Conservation (phyloP, 2,888 invertebrate species). For the Seira sanloemensis region DNA sequence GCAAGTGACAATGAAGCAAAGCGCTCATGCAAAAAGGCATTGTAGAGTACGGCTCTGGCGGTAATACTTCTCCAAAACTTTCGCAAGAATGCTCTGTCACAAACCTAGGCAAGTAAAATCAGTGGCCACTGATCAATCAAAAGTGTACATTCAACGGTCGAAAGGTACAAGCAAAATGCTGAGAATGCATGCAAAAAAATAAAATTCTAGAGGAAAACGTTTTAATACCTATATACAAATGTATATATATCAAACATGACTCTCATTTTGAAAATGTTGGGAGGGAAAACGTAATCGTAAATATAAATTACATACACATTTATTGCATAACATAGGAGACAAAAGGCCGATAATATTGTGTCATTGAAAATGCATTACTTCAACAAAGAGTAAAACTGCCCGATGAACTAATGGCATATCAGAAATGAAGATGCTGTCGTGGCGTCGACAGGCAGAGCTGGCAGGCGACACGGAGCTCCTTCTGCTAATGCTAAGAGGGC, state of each 20-base stretch:
- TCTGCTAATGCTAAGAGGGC: conserved; percentile 73
- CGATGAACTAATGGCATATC: conserved; percentile 76
- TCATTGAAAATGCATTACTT: conserved; percentile 75
- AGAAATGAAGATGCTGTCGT: conserved; percentile 75
- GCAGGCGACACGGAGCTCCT: conserved; percentile 75
- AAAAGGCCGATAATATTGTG: too few relatives aligned
- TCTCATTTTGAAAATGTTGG: background rate
- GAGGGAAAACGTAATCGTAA: background rate
- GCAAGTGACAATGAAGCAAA: conserved; percentile 29
- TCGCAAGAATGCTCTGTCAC: too few relatives aligned
- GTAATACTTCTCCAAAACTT: background rate
- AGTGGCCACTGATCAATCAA: conserved; percentile 58
- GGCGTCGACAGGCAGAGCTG: conserved; percentile 74
- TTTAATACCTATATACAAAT: too few relatives aligned
- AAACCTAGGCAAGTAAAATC: conserved; percentile 46
- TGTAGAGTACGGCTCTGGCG: background rate
- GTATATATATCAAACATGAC: too few relatives aligned
- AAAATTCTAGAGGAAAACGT: background rate
- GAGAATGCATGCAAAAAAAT: conserved; percentile 11
- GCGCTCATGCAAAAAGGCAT: background rate
- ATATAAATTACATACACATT: too few relatives aligned
- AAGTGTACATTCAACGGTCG: background rate
- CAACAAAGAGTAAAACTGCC: conserved; percentile 76
- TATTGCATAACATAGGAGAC: too few relatives aligned
- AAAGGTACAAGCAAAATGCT: background rate